A percentile compares a stretch with the other conserved stretches of the same genome.
These are phyloP conservation scores for Nycteola revayana DNA, from an alignment of 2,888 invertebrate genomes.

Conservation along the genomic window DNA sequence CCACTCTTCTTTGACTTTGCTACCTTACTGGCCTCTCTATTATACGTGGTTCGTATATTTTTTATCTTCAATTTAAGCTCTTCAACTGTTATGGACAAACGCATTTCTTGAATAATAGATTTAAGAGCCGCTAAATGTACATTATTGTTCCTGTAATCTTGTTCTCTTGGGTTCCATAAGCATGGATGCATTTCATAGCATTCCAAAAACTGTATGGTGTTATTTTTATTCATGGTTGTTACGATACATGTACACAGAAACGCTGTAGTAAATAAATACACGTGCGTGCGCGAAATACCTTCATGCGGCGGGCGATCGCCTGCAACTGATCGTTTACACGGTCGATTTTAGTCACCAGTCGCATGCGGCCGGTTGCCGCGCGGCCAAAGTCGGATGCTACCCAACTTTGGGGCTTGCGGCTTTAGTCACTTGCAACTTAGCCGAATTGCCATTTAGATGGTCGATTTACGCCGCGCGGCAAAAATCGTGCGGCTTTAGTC, in stretches of 20 bases:
- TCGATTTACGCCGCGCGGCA: constrained; percentile 33
- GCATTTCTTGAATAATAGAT: too few species aligned
- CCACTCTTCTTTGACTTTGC: too few species aligned
- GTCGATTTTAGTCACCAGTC: constrained; percentile 34
- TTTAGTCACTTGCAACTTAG: constrained; percentile 40
- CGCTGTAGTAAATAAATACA: constrained; percentile 28
- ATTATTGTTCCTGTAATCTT: too few species aligned
- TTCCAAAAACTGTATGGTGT: too few species aligned
- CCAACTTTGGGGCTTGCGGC: constrained; percentile 43
- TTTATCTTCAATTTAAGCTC: too few species aligned
- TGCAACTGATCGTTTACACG: constrained; percentile 25
- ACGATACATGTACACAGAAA: constrained; percentile 20
- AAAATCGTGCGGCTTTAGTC: constrained; percentile 39
- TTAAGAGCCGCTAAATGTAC: too few species aligned
- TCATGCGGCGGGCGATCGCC: constrained; percentile 12
- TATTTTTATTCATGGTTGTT: too few species aligned
- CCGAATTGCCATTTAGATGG: constrained; percentile 40
- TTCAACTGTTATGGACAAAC: too few species aligned
- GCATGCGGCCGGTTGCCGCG: constrained; percentile 40
- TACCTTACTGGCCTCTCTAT: too few species aligned
- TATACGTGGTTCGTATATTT: too few species aligned
- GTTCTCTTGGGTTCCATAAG: too few species aligned
- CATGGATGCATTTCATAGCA: too few species aligned
- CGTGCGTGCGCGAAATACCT: constrained; percentile 27
- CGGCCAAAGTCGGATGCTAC: constrained; percentile 43